A percentile compares a stretch with the other conserved stretches of the same genome.
Conservation (phyloP, 2,113 vertebrate species). For the Electrona antarctica region DNA sequence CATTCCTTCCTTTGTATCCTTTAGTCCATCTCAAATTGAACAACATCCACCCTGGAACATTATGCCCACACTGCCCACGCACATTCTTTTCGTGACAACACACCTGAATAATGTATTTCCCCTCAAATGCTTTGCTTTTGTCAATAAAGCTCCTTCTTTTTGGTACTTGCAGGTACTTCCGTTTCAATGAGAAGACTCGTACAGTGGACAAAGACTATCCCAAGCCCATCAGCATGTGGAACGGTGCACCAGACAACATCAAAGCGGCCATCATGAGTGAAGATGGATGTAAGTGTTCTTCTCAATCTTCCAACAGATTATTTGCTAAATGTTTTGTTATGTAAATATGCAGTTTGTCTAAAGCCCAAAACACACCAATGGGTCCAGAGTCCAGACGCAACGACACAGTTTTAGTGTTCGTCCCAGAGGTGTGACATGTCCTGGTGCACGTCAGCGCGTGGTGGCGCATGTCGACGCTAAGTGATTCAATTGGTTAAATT, state of each 20-base stretch:
- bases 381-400: too few species aligned
- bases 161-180: slow-evolving; percentile 82
- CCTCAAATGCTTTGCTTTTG: background rate
- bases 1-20: background rate
- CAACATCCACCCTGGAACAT: too few species aligned
- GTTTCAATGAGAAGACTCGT: slow-evolving; percentile 85
- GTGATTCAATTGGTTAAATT: too few species aligned
- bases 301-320: too few species aligned
- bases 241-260: slow-evolving; percentile 85
- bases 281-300: slow-evolving; percentile 82
- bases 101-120: background rate
- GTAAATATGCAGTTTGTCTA: background rate
- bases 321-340: background rate
- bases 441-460: too few species aligned
- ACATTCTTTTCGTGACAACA: background rate
- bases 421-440: background rate
- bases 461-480: too few species aligned
- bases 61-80: background rate
- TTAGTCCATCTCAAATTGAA: background rate
- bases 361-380: background rate
- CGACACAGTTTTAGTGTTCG: too few species aligned
- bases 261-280: slow-evolving; percentile 87
- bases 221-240: slow-evolving; percentile 87
- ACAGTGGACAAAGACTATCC: slow-evolving; percentile 86
- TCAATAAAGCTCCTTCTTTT: too few species aligned